Evolutionary conservation across 2,113 vertebrate genomes (phyloP), one percentile per base, ranked within the genome.

Genomic region (Argyrosomus japonicus): DNA sequence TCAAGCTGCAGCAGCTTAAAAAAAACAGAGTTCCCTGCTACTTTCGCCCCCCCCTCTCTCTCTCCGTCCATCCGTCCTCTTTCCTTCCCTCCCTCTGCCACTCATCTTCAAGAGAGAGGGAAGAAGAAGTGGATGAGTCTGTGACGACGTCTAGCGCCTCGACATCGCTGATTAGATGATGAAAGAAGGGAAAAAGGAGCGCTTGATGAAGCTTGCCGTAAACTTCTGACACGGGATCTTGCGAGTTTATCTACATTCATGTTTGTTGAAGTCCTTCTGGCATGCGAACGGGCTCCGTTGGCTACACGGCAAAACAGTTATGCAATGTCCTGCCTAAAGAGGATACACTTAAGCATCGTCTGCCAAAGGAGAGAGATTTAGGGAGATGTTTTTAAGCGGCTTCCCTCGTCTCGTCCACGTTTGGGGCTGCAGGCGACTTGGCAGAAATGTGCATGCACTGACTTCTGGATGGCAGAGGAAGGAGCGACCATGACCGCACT

Each of bases 331-430:
- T 23, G 62, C 68, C 73, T 68, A 85, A 88, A 87, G 84, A 88
- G 85, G 83, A 87, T 87, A 77, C 83, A 27, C 68, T 79, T 56
- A 36, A 77, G 73, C 21, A 10, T 83, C 12, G 9, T 29, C 77
- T 82, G 84, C 81, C 81, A 87, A 72, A 71, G 23, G 63, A 79
- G 32, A 65, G 54, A 77, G 91, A 89, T 85, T 90, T 88, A 76
- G 47, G 71, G 73, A 70, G 83, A 79, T 64, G 76, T 86, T 72
- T 84, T 75, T 84, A 88, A 90, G 87, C 77, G 21, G 81, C 89
- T 90, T 88, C 85, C 61, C 70, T 80, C 4, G 8, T 65, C 75
- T 87, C 60, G 36, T 79, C 75, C 21, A 1, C 0, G 48, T 36
- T 4, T 8, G 29, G 69, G 43, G 64, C 40, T n/a, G 65, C 1